Percentiles rank a stretch among this genome's conserved stretches.
These are phyloP conservation scores for Drosophila borealis DNA, from an alignment of 2,888 invertebrate genomes.

Conservation along the genomic window DNA sequence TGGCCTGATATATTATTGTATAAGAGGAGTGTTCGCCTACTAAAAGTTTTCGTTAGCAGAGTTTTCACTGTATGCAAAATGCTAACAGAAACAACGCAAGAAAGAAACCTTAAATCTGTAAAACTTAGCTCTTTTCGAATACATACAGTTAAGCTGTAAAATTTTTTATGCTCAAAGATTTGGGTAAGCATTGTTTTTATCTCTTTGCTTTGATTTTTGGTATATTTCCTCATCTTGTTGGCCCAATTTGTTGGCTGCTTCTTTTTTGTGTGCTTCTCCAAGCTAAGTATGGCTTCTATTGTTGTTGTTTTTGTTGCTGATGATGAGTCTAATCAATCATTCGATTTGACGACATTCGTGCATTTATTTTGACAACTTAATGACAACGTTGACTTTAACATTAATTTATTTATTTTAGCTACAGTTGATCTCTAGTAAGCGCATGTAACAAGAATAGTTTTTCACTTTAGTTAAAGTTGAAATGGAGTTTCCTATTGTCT, in stretches of 20 bases:
- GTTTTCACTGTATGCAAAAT: too few species aligned
- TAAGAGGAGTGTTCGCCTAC: too few species aligned
- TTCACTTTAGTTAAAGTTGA: background rate
- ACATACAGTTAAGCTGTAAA: slow-evolving; percentile 1
- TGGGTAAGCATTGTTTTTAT: slow-evolving; percentile 1
- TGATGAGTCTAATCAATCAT: slow-evolving; percentile 24
- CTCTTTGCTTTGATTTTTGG: slow-evolving; percentile 8
- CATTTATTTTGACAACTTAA: slow-evolving; percentile 7
- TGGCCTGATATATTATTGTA: too few species aligned
- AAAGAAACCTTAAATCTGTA: background rate
- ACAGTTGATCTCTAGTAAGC: too few species aligned
- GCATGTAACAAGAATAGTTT: too few species aligned
- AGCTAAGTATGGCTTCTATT: slow-evolving; percentile 2
- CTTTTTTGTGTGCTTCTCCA: slow-evolving; percentile 1
- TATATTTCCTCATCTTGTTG: slow-evolving; percentile 21
- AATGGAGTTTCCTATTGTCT: too few species aligned
- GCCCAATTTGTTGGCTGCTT: slow-evolving; percentile 3
- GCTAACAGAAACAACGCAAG: too few species aligned
- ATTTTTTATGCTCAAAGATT: slow-evolving; percentile 2
- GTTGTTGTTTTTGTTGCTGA: background rate
- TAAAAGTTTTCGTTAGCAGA: too few species aligned
- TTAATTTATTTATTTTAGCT: too few species aligned
- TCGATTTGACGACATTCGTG: slow-evolving; percentile 23
- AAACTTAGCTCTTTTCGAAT: background rate
- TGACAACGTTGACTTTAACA: slow-evolving; percentile 11